phyloP scores from a whole-genome alignment of 2,113 vertebrate genomes.

The Melanotaenia duboulayi region DNA sequence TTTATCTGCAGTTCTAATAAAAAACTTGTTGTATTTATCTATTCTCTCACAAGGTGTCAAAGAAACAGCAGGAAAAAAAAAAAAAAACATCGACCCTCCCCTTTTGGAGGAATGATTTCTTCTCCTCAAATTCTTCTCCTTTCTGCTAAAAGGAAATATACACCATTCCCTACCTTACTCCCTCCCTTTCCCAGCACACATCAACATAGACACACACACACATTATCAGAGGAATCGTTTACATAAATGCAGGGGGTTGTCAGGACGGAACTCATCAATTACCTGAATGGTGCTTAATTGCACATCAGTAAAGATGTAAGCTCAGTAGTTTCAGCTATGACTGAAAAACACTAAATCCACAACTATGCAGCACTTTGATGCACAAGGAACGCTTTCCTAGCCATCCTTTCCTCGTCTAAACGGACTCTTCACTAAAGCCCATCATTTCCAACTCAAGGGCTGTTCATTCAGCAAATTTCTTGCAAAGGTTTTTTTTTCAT shows the following conservation, averaged over 20 bases:
- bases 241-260: conserved; percentile 42
- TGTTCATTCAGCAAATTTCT: conserved; percentile 57
- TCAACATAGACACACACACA: conserved; percentile 5
- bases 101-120: conserved; percentile 28
- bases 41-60: conserved; percentile 24
- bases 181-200: conserved; percentile 1
- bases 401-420: conserved; percentile 9
- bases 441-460: conserved; percentile 22
- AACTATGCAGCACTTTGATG: conserved; percentile 9
- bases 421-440: conserved; percentile 23
- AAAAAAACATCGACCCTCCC: conserved; percentile 10
- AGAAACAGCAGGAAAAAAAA: conserved; percentile 1
- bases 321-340: conserved; percentile 21
- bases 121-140: conserved; percentile 43
- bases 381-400: conserved; percentile 2
- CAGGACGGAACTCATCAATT: conserved; percentile 40
- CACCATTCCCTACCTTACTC: conserved; percentile 8
- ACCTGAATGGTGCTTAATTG: conserved; percentile 68
- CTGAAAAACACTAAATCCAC: conserved; percentile 13
- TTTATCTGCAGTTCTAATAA: conserved; percentile 12
- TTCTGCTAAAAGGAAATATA: conserved; percentile 21
- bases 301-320: conserved; percentile 30
- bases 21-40: conserved; percentile 1
- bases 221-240: conserved; percentile 12
- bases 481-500: conserved; percentile 2